Evolutionary conservation across 2,888 invertebrate genomes (phyloP), one percentile per base, ranked within the genome.

Genomic region (Lochmaea crataegi): DNA sequence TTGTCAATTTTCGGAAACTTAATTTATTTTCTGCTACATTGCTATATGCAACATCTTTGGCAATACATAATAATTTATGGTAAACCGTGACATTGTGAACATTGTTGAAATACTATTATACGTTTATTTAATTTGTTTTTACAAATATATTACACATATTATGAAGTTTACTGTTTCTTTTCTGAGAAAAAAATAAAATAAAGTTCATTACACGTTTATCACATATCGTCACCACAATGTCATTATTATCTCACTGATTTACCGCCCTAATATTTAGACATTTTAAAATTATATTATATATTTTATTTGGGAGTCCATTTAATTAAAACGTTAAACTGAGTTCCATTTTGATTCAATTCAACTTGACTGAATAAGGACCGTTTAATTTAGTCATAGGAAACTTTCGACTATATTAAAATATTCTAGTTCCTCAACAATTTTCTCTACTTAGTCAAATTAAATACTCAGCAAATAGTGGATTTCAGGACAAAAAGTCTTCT

Each of bases 181-280:
- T 1, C 7, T 38, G 7, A 38, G 32, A 5, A 38, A 38, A 38
- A 38, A 18, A 57, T 4, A 4, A 18, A 57, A 18, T 45, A 45
- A n/a, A 45, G 11, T 45, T 45, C 45, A 45, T 45, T 45, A 45
- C 45, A 45, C 65, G 38, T 60, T 71, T 72, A 75, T 75, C 75
- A 75, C 75, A 75, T 68, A 68, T 71, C 72, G 60, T 73, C 71
- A 68, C 73, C 48, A 64, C 14, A 65, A 65, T 60, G 51, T 26
- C 53, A 57, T 61, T 58, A 18, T 41, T 66, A 45, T 45, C 58
- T 68, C 68, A 53, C 38, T 51, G 45, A 12, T 38, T 38, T 7
- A 12, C 45, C 45, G 45, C 45, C 45, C 45, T 45, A 42, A 45
- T 45, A 45, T 45, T 45, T 45, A 12, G 12, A 45, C 45, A 45